Percentiles rank a stretch among this genome's conserved stretches.
Evolutionary conservation across 2,113 vertebrate species (phyloP).

Genomic region (Erythrolamprus reginae): DNA sequence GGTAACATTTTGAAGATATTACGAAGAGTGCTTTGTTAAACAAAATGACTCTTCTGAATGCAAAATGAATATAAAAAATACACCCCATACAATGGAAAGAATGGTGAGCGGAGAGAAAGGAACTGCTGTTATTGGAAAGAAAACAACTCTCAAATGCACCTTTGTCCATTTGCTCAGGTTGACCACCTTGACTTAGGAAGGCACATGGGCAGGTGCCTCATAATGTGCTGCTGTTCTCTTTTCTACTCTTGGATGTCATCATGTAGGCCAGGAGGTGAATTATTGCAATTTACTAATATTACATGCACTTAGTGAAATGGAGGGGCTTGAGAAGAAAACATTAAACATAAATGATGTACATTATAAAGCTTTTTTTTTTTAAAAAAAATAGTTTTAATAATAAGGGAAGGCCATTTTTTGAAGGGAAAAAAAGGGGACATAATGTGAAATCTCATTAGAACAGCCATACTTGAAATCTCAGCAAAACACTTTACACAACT

Average conservation of each 20-base stretch:
- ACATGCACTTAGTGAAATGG: neutral
- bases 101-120: neutral
- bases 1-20: slow-evolving; percentile 29
- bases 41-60: neutral
- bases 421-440: neutral
- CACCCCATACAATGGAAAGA: neutral
- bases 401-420: slow-evolving; percentile 35
- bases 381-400: slow-evolving; percentile 10
- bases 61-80: neutral
- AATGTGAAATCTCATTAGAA: slow-evolving; percentile 69
- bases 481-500: slow-evolving; percentile 74
- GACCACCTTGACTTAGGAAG: neutral
- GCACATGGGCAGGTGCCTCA: slow-evolving; percentile 22
- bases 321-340: slow-evolving; percentile 35
- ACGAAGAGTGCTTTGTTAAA: slow-evolving; percentile 9
- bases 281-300: slow-evolving; percentile 45
- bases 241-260: slow-evolving; percentile 28
- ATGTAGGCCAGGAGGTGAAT: slow-evolving; percentile 22
- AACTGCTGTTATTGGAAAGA: neutral
- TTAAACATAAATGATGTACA: slow-evolving; percentile 47
- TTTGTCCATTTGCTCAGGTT: neutral
- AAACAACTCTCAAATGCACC: neutral
- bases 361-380: slow-evolving; percentile 33
- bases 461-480: slow-evolving; percentile 71
- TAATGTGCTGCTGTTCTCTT: slow-evolving; percentile 13